Evolutionary conservation across 2,797 vertebrate genomes (phyloP).

Genomic region (Chelon auratus): DNA sequence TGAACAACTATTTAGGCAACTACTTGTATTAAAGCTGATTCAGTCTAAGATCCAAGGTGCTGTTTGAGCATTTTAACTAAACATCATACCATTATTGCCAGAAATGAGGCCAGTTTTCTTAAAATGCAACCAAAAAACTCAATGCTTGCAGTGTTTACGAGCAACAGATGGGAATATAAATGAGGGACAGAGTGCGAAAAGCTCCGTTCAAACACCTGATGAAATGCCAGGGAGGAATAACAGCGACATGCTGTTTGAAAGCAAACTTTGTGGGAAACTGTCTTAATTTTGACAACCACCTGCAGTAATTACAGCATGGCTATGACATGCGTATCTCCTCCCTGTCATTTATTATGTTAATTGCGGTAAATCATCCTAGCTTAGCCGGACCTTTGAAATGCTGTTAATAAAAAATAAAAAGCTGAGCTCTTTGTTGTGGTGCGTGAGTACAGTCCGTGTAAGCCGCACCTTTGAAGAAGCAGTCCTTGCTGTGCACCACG

Average conservation of each 20-base stretch:
- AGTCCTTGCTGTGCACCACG: conserved; percentile 92
- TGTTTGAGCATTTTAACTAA: no score
- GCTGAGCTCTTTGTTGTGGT: not conserved
- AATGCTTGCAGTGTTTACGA: not conserved
- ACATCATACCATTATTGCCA: no score
- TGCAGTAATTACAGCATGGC: conserved; percentile 1
- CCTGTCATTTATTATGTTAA: not conserved
- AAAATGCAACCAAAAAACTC: not conserved
- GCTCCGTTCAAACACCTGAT: not conserved
- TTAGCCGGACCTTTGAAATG: not conserved
- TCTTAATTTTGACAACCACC: conserved; percentile 17
- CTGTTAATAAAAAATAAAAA: not conserved
- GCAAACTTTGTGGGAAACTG: not conserved
- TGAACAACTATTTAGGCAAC: not conserved
- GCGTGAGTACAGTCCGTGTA: no score
- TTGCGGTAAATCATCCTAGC: not conserved
- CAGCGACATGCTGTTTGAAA: not conserved
- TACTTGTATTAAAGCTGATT: not conserved
- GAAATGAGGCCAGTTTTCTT: not conserved
- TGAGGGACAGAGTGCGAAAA: not conserved
- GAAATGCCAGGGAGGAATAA: not conserved
- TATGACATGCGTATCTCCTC: not conserved
- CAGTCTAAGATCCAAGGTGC: no score
- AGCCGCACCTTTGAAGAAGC: conserved; percentile 94
- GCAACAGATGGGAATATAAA: conserved; percentile 8